Evolutionary conservation across 2,888 invertebrate species (phyloP).

Genomic region (Trimorus sp.): DNA sequence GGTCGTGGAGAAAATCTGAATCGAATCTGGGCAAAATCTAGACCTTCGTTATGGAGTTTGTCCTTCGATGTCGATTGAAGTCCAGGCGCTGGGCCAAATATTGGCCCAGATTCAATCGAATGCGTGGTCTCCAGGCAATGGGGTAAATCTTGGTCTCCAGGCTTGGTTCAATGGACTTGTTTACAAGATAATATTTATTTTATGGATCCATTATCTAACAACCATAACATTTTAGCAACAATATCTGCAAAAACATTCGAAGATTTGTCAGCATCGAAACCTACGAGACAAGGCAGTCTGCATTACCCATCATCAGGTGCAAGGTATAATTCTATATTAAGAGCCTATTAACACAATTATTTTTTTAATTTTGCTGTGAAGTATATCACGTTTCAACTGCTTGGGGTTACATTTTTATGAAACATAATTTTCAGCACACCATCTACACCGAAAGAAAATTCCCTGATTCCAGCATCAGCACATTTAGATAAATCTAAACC

Average conservation of each 20-base stretch:
- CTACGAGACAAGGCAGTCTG: conserved; percentile 48
- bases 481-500: conserved; percentile 53
- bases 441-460: conserved; percentile 45
- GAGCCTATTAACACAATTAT: background rate
- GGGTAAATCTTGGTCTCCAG: too few species aligned
- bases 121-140: too few species aligned
- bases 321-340: conserved; percentile 29
- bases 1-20: too few species aligned
- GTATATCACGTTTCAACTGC: background rate
- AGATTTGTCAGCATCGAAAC: conserved; percentile 61
- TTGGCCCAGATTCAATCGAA: too few species aligned
- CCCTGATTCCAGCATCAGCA: conserved; percentile 37
- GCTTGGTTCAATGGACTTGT: too few species aligned
- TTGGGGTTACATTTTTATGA: background rate
- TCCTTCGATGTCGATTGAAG: too few species aligned
- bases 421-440: conserved; percentile 35
- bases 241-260: conserved; percentile 58
- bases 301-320: conserved; percentile 35
- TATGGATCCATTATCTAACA: background rate
- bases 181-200: too few species aligned
- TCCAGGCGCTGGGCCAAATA: too few species aligned
- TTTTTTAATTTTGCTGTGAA: background rate
- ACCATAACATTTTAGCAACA: conserved; percentile 26
- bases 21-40: too few species aligned
- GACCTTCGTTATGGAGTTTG: too few species aligned